phyloP scores from a whole-genome alignment of 2,888 invertebrate species.

The Amblyjoppa fuscipennis region DNA sequence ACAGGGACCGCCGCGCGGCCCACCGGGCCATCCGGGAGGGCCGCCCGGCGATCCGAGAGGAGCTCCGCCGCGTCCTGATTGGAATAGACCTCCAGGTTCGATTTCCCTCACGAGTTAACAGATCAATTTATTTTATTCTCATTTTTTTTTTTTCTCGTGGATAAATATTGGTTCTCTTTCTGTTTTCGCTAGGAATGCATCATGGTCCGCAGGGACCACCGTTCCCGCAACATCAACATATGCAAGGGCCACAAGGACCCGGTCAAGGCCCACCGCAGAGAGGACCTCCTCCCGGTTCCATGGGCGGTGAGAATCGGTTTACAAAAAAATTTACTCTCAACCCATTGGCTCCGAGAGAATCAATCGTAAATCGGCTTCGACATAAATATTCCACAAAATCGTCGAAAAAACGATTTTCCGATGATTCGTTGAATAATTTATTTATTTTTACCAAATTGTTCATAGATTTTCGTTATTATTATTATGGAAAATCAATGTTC shows the following conservation, averaged over 20 bases:
- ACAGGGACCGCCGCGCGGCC: constrained; percentile 85
- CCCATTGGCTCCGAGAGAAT: neutral
- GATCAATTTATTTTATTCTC: neutral
- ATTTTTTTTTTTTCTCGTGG: neutral
- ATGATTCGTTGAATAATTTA: neutral
- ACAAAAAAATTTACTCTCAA: neutral
- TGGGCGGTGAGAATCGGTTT: constrained; percentile 80
- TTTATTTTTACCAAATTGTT: no score
- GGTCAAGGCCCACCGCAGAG: constrained; percentile 89
- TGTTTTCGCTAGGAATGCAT: constrained; percentile 86
- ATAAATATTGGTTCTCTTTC: constrained; percentile 3
- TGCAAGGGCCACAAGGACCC: constrained; percentile 89
- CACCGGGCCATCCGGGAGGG: constrained; percentile 87
- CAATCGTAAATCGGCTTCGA: neutral
- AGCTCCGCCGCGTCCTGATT: constrained; percentile 89
- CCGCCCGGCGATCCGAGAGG: constrained; percentile 88
- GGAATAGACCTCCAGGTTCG: constrained; percentile 90
- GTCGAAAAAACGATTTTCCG: neutral
- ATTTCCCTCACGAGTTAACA: constrained; percentile 17
- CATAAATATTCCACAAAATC: neutral
- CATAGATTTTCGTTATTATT: no score
- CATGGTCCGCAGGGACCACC: constrained; percentile 88
- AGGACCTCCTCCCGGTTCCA: constrained; percentile 87
- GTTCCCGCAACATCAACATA: constrained; percentile 86
- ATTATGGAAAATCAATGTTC: no score